A percentile compares a stretch with the other conserved stretches of the same genome.
Conservation (phyloP, 2,888 invertebrate genomes). For the Stenolophus ochropezus region DNA sequence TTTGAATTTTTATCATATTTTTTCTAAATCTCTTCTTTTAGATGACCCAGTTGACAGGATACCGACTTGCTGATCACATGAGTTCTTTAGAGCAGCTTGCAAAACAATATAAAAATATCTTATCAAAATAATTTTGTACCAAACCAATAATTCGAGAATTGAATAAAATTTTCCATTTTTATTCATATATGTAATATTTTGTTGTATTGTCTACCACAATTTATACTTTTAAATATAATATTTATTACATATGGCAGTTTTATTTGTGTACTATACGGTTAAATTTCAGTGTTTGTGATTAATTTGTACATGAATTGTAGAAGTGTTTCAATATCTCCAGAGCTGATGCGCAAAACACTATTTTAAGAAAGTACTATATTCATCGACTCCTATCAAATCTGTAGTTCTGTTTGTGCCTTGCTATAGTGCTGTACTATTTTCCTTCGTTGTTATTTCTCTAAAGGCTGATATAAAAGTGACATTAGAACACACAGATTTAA, state of each 20-base stretch:
- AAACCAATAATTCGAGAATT: conserved; percentile 17
- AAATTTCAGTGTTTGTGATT: neutral
- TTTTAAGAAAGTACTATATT: too few relatives aligned
- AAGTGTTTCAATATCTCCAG: too few relatives aligned
- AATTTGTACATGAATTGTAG: too few relatives aligned
- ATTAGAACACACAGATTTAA: too few relatives aligned
- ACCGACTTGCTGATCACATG: conserved; percentile 62
- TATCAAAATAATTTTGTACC: conserved; percentile 49
- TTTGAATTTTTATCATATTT: neutral
- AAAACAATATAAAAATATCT: conserved; percentile 63
- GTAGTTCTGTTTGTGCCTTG: too few relatives aligned
- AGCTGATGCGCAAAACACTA: too few relatives aligned
- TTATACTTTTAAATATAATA: neutral
- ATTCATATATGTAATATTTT: neutral
- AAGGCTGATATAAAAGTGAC: too few relatives aligned
- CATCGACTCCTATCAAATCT: too few relatives aligned
- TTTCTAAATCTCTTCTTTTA: conserved; percentile 61
- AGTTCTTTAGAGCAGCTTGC: conserved; percentile 63
- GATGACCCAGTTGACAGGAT: conserved; percentile 62
- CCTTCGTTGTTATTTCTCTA: too few relatives aligned
- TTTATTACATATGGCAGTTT: neutral
- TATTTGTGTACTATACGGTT: neutral
- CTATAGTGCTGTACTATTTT: too few relatives aligned
- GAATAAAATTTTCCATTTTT: conserved; percentile 5
- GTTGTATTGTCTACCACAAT: neutral